These are phyloP conservation scores for Pantherophis vulpinus DNA, from an alignment of 2,797 vertebrate species.

Conservation along the genomic window DNA sequence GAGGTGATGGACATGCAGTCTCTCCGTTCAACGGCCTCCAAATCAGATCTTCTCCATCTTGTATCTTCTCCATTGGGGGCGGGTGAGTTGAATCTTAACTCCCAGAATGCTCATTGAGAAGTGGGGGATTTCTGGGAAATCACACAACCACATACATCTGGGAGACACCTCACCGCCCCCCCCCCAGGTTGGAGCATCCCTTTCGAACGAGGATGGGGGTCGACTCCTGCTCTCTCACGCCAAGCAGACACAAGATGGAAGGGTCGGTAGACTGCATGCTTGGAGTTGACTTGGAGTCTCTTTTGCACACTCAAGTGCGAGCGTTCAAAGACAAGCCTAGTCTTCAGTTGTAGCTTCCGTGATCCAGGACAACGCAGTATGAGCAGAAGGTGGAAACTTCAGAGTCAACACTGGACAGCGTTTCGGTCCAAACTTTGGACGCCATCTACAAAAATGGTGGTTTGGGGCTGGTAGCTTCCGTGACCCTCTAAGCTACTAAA, in stretches of 20 bases:
- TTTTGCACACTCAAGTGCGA: background rate
- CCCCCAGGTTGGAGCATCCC: background rate
- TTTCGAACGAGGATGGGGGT: background rate
- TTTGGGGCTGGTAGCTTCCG: constrained; percentile 30
- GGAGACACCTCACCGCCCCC: too few species aligned
- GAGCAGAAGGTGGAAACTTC: accelerated
- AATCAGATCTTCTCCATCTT: background rate
- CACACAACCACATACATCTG: background rate
- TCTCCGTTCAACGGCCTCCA: background rate
- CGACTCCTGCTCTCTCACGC: background rate
- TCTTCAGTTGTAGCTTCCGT: background rate
- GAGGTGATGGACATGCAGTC: too few species aligned
- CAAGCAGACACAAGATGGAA: background rate
- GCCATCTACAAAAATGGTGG: constrained; percentile 54
- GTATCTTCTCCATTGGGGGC: background rate
- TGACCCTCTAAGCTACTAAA: constrained; percentile 19
- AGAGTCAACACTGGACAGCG: constrained; percentile 60
- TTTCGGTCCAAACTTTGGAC: constrained; percentile 65
- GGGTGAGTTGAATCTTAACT: background rate
- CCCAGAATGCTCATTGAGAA: background rate
- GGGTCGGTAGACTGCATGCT: background rate
- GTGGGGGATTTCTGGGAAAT: background rate
- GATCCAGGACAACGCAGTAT: too few species aligned
- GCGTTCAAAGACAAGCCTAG: background rate
- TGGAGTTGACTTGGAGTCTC: background rate